phyloP scores from a whole-genome alignment of 2,888 invertebrate genomes.

The Podotricha telesiphe region DNA sequence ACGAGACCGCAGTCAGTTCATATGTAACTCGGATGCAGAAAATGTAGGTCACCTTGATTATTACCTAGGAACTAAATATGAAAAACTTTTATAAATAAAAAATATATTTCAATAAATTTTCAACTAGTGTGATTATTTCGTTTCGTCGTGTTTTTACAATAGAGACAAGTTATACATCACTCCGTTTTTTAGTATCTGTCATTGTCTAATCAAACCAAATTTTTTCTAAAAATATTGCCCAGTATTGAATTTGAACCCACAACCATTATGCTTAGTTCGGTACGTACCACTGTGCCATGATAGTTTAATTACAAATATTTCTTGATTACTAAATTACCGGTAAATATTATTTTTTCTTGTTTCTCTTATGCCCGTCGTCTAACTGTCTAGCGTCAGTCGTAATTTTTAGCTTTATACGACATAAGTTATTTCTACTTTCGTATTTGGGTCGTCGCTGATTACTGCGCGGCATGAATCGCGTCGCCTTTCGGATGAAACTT shows the following conservation, averaged over 20 bases:
- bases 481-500: constrained; percentile 44
- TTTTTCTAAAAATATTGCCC: too few species aligned
- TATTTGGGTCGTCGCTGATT: constrained; percentile 50
- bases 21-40: constrained; percentile 26
- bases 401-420: constrained; percentile 21
- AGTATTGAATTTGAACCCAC: not conserved
- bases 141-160: too few species aligned
- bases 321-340: not conserved
- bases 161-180: too few species aligned
- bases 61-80: constrained; percentile 31
- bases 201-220: too few species aligned
- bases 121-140: not conserved
- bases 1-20: constrained; percentile 24
- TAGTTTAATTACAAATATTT: not conserved
- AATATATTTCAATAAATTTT: not conserved
- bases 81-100: constrained; percentile 15
- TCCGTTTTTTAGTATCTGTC: too few species aligned
- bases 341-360: not conserved
- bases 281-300: not conserved
- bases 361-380: not conserved
- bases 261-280: not conserved
- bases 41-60: constrained; percentile 43
- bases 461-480: constrained; percentile 38
- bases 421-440: constrained; percentile 27
- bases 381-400: constrained; percentile 8